Evolutionary conservation across 2,113 vertebrate genomes (phyloP).

Genomic region (Gallinago jamesoni): DNA sequence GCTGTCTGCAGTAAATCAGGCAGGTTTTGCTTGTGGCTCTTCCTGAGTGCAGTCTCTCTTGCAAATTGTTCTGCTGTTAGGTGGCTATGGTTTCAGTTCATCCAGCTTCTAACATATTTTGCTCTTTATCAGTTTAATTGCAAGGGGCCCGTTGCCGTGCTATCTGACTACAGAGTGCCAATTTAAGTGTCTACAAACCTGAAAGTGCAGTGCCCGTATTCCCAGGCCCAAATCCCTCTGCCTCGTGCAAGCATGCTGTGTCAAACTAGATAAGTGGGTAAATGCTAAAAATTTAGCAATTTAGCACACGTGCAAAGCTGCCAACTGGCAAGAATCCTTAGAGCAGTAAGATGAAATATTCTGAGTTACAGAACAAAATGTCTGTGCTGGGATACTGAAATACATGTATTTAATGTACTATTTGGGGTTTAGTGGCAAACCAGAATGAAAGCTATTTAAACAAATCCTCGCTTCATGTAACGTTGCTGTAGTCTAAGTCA

Average conservation of each 20-base stretch:
- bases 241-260: not conserved
- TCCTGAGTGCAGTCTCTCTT: not conserved
- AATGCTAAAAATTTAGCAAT: not conserved
- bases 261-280: conserved; percentile 10
- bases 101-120: not conserved
- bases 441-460: not conserved
- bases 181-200: not conserved
- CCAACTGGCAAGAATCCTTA: not conserved
- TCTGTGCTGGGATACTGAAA: not conserved
- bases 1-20: not conserved
- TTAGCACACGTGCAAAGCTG: not conserved
- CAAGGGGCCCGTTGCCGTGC: not conserved
- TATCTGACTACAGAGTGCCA: not conserved
- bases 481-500: not conserved
- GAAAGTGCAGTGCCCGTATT: not conserved
- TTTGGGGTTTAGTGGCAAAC: not conserved
- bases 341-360: not conserved
- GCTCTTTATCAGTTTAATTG: not conserved
- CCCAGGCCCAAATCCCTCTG: not conserved
- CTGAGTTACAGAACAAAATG: not conserved
- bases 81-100: not conserved
- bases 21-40: not conserved
- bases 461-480: not conserved
- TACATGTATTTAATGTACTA: not conserved
- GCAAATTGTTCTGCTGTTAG: not conserved